Conservation (phyloP, 2,797 vertebrate genomes). For the Hozukius guyotensis region DNA sequence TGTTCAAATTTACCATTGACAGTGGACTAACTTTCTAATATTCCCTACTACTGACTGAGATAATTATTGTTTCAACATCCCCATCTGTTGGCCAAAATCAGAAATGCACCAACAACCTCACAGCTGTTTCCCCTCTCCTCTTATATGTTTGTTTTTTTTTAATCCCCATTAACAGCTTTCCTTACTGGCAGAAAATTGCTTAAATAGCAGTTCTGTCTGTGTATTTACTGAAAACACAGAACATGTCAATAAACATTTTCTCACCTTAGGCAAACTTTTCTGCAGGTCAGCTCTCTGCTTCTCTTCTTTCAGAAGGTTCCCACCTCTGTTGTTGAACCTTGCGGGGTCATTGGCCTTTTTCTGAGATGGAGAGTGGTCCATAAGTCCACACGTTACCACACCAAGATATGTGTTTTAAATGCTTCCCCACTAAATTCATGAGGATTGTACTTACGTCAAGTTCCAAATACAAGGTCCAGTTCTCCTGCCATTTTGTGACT, state of each 20-base stretch:
- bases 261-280: constrained; percentile 92
- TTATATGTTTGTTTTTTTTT: background rate
- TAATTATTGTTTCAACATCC: background rate
- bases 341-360: constrained; percentile 90
- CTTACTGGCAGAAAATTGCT: background rate
- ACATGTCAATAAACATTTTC: background rate
- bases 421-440: background rate
- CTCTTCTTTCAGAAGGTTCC: constrained; percentile 94
- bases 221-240: background rate
- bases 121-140: background rate
- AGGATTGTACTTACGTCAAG: constrained; percentile 86
- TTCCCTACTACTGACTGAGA: background rate
- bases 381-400: background rate
- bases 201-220: background rate
- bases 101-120: background rate
- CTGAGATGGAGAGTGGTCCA: constrained; percentile 67
- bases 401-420: background rate
- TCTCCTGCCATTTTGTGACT: constrained; percentile 90
- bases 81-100: constrained; percentile 34
- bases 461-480: constrained; percentile 90
- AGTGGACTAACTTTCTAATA: background rate
- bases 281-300: constrained; percentile 92
- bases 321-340: constrained; percentile 92
- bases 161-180: background rate
- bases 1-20: background rate